Conservation (phyloP, 2,797 vertebrate species). For the Pseudochaenichthys georgianus region DNA sequence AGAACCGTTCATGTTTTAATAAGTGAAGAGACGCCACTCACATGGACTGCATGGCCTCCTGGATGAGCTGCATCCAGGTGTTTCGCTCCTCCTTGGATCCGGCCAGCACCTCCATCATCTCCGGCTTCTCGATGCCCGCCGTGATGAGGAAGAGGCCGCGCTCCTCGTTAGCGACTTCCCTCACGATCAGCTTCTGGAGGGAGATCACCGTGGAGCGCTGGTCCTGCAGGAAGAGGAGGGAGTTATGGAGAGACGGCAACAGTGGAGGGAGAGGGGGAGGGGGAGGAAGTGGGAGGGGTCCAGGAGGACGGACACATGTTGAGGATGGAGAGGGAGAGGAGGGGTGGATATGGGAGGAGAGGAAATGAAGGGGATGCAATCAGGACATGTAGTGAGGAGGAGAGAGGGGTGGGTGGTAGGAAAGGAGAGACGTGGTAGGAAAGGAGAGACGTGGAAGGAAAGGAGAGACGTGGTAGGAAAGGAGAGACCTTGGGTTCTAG, state of each 20-base stretch:
- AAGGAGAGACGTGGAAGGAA: too few species aligned
- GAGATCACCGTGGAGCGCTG: constrained; percentile 97
- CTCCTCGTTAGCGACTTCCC: constrained; percentile 97
- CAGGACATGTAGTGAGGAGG: not conserved
- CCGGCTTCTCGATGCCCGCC: constrained; percentile 89
- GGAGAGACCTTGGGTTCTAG: not conserved
- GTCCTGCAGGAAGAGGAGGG: constrained; percentile 83
- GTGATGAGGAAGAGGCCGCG: constrained; percentile 97
- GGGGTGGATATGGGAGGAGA: not conserved
- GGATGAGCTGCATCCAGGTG: constrained; percentile 94
- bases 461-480: too few species aligned
- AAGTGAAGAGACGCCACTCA: constrained; percentile 76
- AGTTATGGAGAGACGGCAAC: too few species aligned
- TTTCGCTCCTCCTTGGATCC: constrained; percentile 95
- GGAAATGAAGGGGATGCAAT: constrained; percentile 6
- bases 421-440: not conserved
- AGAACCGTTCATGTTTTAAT: not conserved
- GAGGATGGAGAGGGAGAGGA: constrained; percentile 25
- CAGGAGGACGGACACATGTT: constrained; percentile 36
- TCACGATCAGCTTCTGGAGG: constrained; percentile 95
- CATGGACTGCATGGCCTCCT: constrained; percentile 93
- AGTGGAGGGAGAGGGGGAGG: not conserved
- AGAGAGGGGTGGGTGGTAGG: not conserved
- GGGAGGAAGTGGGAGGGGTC: constrained; percentile 54
- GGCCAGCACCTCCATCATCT: constrained; percentile 96